phyloP scores from a whole-genome alignment of 2,113 vertebrate species.

The Eurystomus gularis region DNA sequence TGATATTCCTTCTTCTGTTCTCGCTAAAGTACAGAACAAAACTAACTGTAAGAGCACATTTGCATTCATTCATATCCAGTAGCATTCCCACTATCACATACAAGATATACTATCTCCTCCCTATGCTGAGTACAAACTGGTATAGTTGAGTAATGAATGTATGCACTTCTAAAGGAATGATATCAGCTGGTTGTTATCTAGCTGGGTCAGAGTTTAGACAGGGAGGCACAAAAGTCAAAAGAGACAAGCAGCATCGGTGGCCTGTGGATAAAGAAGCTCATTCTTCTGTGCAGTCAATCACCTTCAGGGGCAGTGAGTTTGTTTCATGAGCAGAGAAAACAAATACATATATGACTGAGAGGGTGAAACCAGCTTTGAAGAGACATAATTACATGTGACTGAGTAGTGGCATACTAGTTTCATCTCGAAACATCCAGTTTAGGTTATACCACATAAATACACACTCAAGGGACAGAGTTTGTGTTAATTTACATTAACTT shows the following conservation, averaged over 20 bases:
- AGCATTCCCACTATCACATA: neutral
- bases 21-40: neutral
- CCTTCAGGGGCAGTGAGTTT: neutral
- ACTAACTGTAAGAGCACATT: neutral
- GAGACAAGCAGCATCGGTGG: slow-evolving; percentile 30
- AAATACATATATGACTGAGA: slow-evolving; percentile 3
- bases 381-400: neutral
- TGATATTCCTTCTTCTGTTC: neutral
- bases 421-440: neutral
- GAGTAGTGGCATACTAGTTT: neutral
- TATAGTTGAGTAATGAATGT: neutral
- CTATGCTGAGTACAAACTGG: neutral
- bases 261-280: slow-evolving; percentile 37
- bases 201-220: slow-evolving; percentile 36
- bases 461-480: neutral
- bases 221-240: neutral
- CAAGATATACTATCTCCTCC: neutral
- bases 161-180: neutral
- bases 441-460: neutral
- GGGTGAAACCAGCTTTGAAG: neutral
- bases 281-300: slow-evolving; percentile 42
- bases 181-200: slow-evolving; percentile 9
- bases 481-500: neutral
- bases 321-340: slow-evolving; percentile 8
- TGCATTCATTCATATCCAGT: neutral